Evolutionary conservation across 2,113 vertebrate genomes (phyloP).

Genomic region (Danionella cerebrum): DNA sequence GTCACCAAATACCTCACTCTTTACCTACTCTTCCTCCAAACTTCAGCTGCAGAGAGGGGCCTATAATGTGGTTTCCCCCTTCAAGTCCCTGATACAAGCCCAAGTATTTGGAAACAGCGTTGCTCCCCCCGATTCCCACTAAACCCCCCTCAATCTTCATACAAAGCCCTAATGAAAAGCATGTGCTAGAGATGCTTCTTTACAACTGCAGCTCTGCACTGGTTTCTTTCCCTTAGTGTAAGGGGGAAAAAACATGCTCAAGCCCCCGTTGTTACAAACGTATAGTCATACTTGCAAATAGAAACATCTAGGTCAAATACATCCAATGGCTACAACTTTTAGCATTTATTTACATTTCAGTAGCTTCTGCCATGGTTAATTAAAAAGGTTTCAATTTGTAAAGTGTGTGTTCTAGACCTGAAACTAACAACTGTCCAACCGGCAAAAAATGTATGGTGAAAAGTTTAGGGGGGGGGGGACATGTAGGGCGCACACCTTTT

Average conservation of each 20-base stretch:
- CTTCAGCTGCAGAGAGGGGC: conserved; percentile 32
- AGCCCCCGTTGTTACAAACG: no score
- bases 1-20: conserved; percentile 26
- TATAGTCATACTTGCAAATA: no score
- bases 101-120: conserved; percentile 38
- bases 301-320: conserved; percentile 1
- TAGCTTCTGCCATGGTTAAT: no score
- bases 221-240: not conserved
- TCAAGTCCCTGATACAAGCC: conserved; percentile 35
- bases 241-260: not conserved
- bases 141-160: conserved; percentile 15
- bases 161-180: conserved; percentile 46
- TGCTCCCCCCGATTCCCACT: conserved; percentile 20
- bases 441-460: no score
- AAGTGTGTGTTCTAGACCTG: no score
- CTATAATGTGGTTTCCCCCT: conserved; percentile 39
- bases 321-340: not conserved
- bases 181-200: conserved; percentile 46
- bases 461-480: no score
- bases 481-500: no score
- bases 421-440: no score
- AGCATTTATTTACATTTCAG: no score
- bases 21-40: conserved; percentile 26
- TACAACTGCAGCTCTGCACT: conserved; percentile 26
- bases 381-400: no score